Evolutionary conservation across 2,113 vertebrate species (phyloP), one percentile per base, ranked within the genome.

Genomic region (Pipra filicauda): DNA sequence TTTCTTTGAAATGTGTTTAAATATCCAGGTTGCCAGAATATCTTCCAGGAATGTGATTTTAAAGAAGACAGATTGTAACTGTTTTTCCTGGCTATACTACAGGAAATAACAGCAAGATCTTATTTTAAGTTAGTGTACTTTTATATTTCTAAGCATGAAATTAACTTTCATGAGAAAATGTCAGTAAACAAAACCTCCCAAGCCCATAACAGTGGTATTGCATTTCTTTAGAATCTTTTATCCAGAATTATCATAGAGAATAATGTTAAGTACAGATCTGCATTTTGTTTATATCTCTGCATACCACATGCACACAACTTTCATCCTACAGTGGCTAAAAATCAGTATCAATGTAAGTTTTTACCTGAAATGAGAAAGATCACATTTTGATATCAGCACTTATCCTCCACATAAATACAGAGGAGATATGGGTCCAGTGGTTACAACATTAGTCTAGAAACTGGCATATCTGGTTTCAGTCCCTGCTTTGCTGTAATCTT

Each of bases 51-150:
- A 98, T 97, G 93, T 97, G 97, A 98, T 98, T 98, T 97, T 98
- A 96, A 97, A 97, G 97, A 95, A 98, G 97, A 98, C 98, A 98
- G 98, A 98, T 98, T 98, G 98, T 96, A 98, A 98, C 98, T 98
- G 98, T 98, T 98, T 98, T 98, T 98, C 97, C 98, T 98, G 98
- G 98, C 98, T 98, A 97, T 97, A 98, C 98, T 98, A 98, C 98
- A 98, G 98, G 97, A 98, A 98, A 98, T 97, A 98, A 98, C 97
- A 98, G 97, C 96, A 95, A 96, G 96, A 97, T 98, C 97, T 98
- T 98, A 97, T 98, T 98, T 98, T 97, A 98, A 98, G 96, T 98
- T 97, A 96, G 96, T 93, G 97, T 94, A 96, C 97, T 98, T 98
- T 96, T 97, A 90, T 97, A 97, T 97, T 97, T 98, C 97, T 97